Conservation (phyloP, 1,140 invertebrate species). For the Amyelois transitella region DNA sequence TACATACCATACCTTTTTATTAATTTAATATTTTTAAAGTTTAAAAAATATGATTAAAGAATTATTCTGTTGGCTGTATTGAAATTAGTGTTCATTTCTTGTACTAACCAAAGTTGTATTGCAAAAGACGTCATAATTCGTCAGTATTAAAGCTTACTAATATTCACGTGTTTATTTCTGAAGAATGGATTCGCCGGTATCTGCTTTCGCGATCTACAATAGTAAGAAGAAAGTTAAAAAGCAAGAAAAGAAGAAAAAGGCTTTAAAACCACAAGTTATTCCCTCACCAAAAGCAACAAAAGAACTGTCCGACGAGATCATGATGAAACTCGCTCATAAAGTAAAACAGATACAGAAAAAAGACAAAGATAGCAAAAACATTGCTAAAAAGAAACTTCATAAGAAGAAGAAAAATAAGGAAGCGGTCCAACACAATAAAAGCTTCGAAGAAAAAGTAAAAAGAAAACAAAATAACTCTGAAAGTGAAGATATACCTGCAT, state of each 20-base stretch:
- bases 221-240: conserved; percentile 33
- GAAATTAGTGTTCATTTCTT: too few species aligned
- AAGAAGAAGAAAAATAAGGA: conserved; percentile 45
- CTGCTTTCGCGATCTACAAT: conserved; percentile 58
- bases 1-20: too few species aligned
- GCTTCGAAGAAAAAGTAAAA: conserved; percentile 9
- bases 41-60: too few species aligned
- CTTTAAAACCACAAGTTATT: conserved; percentile 21
- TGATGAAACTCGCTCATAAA: conserved; percentile 10
- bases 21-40: too few species aligned
- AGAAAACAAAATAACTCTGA: conserved; percentile 17
- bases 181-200: conserved; percentile 49
- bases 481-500: conserved; percentile 35
- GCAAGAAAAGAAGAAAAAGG: conserved; percentile 38
- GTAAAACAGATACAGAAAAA: conserved; percentile 37
- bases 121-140: too few species aligned
- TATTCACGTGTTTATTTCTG: not conserved
- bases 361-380: conserved; percentile 40
- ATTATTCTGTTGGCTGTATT: too few species aligned
- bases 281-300: conserved; percentile 12
- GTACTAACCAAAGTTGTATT: too few species aligned
- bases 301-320: not conserved
- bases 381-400: conserved; percentile 46
- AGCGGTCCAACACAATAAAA: conserved; percentile 9
- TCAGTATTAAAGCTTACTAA: too few species aligned